Evolutionary conservation across 2,113 vertebrate species (phyloP), one percentile per base, ranked within the genome.

Genomic region (Lophochroa leadbeateri): DNA sequence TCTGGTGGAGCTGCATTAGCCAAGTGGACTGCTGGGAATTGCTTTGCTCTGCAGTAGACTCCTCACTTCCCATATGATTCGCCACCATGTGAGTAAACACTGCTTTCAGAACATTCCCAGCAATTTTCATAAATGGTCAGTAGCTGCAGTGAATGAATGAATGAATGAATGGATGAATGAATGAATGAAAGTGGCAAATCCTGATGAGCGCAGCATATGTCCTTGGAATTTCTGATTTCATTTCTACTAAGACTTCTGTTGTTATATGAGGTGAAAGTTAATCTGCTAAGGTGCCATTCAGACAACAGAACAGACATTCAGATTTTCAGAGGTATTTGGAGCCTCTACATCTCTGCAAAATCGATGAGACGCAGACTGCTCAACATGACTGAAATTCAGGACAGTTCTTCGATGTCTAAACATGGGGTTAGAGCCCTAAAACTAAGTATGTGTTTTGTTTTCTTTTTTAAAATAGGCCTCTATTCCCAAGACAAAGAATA

Each of bases 361-460:
- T 78, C 24, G 0, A 31, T 6, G 57, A 94, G 77, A 64, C 81
- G 61, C 90, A 86, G 74, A 72, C 43, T 96, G 61, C 52, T 92
- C 79, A 94, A 52, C 72, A 86, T 69, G 88, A 44, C 65, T 79
- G 64, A 84, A 95, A 94, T 91, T 78, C 80, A 76, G 90, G 88
- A 31, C 80, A 92, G 82, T 91, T 94, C 72, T 76, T 94, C 23
- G 0, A 46, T 82, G 63, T 72, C 80, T 95, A 85, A 96, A 87
- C 67, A 43, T 20, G 81, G 86, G 92, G 44, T 87, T 92, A 89
- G 70, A 84, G 85, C 58, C 86, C 91, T 92, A 84, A 93, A 83
- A 50, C 81, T 46, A 92, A 0, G 1, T 75, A 28, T 3, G 20
- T 91, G 64, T 78, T 95, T 94, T 89, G 44, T 60, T 93, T 94